A percentile compares a stretch with the other conserved stretches of the same genome.
Conservation (phyloP, 2,888 invertebrate genomes). For the Pollenia griseotomentosa region DNA sequence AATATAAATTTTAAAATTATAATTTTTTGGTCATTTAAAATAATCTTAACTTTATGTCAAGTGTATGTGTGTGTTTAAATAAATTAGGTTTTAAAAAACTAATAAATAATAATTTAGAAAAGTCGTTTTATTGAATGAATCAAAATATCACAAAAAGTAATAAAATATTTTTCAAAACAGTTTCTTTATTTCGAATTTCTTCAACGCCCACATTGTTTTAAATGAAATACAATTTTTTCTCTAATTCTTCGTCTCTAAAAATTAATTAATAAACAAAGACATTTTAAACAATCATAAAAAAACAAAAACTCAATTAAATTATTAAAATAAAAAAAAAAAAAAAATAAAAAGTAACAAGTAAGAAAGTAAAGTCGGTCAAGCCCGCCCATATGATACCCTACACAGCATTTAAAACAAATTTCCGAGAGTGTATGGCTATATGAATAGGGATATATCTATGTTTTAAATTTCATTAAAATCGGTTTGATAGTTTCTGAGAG, state of each 20-base stretch:
- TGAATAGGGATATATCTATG: too few relatives aligned
- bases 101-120: slow-evolving; percentile 63
- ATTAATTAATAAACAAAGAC: slow-evolving; percentile 36
- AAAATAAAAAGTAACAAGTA: too few relatives aligned
- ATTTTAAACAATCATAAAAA: slow-evolving; percentile 18
- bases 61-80: background rate
- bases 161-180: slow-evolving; percentile 4
- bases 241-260: slow-evolving; percentile 1
- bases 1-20: background rate
- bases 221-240: slow-evolving; percentile 21
- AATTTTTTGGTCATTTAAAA: slow-evolving; percentile 21
- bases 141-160: slow-evolving; percentile 15
- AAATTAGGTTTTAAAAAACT: slow-evolving; percentile 18
- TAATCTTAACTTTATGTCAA: background rate
- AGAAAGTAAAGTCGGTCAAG: too few relatives aligned
- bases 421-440: too few relatives aligned
- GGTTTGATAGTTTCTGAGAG: too few relatives aligned
- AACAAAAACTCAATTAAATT: slow-evolving; percentile 40
- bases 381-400: too few relatives aligned
- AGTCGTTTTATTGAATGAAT: slow-evolving; percentile 50
- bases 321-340: slow-evolving; percentile 6
- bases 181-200: slow-evolving; percentile 34
- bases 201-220: slow-evolving; percentile 54
- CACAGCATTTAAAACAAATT: too few relatives aligned
- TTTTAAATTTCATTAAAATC: too few relatives aligned